A percentile compares a stretch with the other conserved stretches of the same genome.
Evolutionary conservation across 2,888 invertebrate genomes (phyloP).

Genomic region (Drosophila macrospina): DNA sequence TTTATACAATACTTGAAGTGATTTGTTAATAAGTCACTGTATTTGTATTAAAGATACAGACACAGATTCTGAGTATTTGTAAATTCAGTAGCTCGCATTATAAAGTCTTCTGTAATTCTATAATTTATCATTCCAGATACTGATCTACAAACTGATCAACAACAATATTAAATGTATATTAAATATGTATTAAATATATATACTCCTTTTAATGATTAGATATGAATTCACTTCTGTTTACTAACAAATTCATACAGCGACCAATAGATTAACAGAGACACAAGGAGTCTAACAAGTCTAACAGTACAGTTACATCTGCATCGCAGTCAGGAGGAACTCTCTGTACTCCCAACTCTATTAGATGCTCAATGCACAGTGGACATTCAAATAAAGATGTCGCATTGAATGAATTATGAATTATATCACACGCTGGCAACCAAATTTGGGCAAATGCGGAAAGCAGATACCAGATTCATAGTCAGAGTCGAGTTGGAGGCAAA

Average conservation of each 20-base stretch:
- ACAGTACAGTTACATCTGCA: background rate
- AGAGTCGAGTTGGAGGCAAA: conserved; percentile 20
- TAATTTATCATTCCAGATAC: too few relatives aligned
- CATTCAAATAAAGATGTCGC: conserved; percentile 78
- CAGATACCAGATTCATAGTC: conserved; percentile 34
- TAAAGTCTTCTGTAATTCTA: too few relatives aligned
- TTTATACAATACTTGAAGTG: too few relatives aligned
- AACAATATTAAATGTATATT: too few relatives aligned
- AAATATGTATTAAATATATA: too few relatives aligned
- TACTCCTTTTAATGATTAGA: too few relatives aligned
- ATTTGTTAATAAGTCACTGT: too few relatives aligned
- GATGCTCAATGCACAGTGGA: conserved; percentile 5
- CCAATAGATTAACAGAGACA: background rate
- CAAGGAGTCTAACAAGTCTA: background rate
- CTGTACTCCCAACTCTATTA: conserved; percentile 18
- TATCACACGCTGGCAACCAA: conserved; percentile 74
- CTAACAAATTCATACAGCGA: background rate
- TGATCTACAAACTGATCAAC: too few relatives aligned
- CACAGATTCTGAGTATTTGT: too few relatives aligned
- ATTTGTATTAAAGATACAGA: too few relatives aligned
- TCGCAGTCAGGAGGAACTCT: background rate
- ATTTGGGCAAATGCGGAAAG: conserved; percentile 67
- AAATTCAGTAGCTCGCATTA: too few relatives aligned
- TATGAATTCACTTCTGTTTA: too few relatives aligned
- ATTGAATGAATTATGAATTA: conserved; percentile 80